Conservation (phyloP, 2,888 invertebrate genomes). For the Gymnocheta viridis region DNA sequence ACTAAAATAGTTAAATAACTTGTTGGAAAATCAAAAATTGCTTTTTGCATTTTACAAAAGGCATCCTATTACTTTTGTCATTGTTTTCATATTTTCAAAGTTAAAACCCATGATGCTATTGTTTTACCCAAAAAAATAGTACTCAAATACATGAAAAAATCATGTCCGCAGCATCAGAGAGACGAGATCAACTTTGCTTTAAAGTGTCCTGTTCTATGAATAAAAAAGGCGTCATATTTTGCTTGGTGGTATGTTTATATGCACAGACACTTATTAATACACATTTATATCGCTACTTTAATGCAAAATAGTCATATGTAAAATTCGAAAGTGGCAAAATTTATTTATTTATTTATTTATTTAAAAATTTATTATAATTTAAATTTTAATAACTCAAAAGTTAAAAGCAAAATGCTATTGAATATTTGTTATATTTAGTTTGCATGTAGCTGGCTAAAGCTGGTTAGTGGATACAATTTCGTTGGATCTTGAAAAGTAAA, state of each 20-base stretch:
- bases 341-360: no score
- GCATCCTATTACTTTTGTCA: no score
- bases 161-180: neutral
- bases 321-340: no score
- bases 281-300: no score
- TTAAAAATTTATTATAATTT: no score
- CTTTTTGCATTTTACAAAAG: neutral
- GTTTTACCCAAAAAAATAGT: neutral
- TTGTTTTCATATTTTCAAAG: constrained; percentile 1
- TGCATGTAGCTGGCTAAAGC: no score
- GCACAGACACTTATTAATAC: neutral
- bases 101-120: neutral
- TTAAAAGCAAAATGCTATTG: no score
- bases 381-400: no score
- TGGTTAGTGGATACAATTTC: no score
- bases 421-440: no score
- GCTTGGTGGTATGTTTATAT: neutral
- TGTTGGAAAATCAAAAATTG: neutral
- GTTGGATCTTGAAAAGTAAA: no score
- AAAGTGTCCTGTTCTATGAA: neutral
- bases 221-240: neutral
- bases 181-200: constrained; percentile 18
- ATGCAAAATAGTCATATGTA: no score
- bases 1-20: neutral
- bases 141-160: constrained; percentile 12